These are phyloP conservation scores for Endomychus coccineus DNA, from an alignment of 2,888 invertebrate species.

Conservation along the genomic window DNA sequence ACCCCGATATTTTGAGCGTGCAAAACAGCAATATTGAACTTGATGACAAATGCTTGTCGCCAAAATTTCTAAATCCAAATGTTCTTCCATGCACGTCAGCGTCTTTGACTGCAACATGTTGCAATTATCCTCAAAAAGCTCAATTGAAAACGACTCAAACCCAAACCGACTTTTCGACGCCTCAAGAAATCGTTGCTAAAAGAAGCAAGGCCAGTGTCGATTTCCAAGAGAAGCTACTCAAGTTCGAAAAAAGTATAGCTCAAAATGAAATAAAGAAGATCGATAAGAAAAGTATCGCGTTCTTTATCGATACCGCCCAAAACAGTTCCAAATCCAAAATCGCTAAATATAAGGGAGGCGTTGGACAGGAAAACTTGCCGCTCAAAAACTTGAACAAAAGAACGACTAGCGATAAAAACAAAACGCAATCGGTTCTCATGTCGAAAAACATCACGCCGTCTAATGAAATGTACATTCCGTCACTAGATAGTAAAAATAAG, in stretches of 20 bases:
- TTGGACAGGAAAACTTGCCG: conserved; percentile 11
- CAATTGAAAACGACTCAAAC: conserved; percentile 36
- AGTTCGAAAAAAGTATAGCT: conserved; percentile 37
- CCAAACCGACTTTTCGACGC: conserved; percentile 39
- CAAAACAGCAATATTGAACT: neutral
- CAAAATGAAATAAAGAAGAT: conserved; percentile 15
- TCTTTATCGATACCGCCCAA: conserved; percentile 34
- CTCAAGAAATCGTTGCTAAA: conserved; percentile 34
- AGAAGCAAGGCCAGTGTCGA: conserved; percentile 33
- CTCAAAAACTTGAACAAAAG: conserved; percentile 12
- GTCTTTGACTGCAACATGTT: too few relatives aligned
- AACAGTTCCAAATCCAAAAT: conserved; percentile 26
- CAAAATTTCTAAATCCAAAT: neutral
- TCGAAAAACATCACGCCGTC: conserved; percentile 26
- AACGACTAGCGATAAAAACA: conserved; percentile 16
- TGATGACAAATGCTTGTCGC: conserved; percentile 4
- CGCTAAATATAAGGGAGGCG: conserved; percentile 19
- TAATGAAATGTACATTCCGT: conserved; percentile 51
- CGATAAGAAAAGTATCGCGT: conserved; percentile 35
- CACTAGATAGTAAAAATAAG: conserved; percentile 46
- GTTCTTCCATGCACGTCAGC: too few relatives aligned
- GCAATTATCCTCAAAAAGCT: too few relatives aligned
- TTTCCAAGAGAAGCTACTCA: conserved; percentile 40
- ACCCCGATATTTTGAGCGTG: neutral
- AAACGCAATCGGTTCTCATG: conserved; percentile 6